Conservation (phyloP, 2,888 invertebrate genomes). For the Helicoverpa assulta region DNA sequence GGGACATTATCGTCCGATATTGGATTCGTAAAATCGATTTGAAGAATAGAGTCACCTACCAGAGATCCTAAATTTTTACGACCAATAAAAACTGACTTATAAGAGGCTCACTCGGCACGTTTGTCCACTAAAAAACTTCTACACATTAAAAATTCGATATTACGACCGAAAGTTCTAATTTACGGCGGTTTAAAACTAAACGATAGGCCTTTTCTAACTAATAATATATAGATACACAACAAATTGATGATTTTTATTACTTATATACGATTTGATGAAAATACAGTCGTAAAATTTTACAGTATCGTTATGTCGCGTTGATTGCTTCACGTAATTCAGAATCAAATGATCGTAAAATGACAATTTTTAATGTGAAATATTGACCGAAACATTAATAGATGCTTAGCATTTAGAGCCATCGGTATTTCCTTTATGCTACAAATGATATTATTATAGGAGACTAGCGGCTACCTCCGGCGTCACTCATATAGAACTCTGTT, state of each 20-base stretch:
- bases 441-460: constrained; percentile 63
- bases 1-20: constrained; percentile 66
- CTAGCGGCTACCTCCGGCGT: background rate
- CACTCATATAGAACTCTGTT: background rate
- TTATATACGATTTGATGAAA: constrained; percentile 77
- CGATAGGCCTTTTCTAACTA: constrained; percentile 69
- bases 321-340: constrained; percentile 67
- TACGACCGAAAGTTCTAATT: constrained; percentile 88
- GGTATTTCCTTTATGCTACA: constrained; percentile 33
- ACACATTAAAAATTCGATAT: constrained; percentile 86
- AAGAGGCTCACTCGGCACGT: constrained; percentile 77
- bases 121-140: constrained; percentile 62
- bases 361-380: constrained; percentile 62
- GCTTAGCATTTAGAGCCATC: constrained; percentile 17
- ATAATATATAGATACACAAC: constrained; percentile 73
- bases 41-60: constrained; percentile 77
- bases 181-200: constrained; percentile 85
- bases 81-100: constrained; percentile 88
- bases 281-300: constrained; percentile 75
- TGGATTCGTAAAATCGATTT: constrained; percentile 75
- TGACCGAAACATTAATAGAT: constrained; percentile 35
- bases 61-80: constrained; percentile 85
- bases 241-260: constrained; percentile 75
- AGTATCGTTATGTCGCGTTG: constrained; percentile 63
- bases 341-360: constrained; percentile 65